These are phyloP conservation scores for Xiphophorus maculatus DNA, from an alignment of 2,113 vertebrate species.

Conservation along the genomic window DNA sequence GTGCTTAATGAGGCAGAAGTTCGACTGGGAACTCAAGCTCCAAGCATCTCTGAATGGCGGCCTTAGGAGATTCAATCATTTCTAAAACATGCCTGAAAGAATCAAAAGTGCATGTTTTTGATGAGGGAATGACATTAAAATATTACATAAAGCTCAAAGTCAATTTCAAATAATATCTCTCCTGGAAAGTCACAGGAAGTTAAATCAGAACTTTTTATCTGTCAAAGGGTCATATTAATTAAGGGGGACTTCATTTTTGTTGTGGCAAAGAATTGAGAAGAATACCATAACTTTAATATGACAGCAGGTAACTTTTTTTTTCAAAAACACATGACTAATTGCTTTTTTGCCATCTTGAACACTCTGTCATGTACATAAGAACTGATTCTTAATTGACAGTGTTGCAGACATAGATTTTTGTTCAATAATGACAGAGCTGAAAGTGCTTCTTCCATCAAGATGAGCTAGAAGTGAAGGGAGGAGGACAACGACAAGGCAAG, in stretches of 20 bases:
- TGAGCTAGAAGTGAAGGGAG: slow-evolving; percentile 4
- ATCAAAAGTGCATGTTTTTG: too few relatives aligned
- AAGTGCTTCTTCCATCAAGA: slow-evolving; percentile 24
- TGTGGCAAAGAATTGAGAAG: slow-evolving; percentile 13
- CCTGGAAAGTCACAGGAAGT: not conserved
- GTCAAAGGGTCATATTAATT: slow-evolving; percentile 37
- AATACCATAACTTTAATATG: slow-evolving; percentile 32
- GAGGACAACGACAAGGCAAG: slow-evolving; percentile 32
- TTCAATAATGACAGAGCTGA: slow-evolving; percentile 4
- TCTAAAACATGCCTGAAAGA: too few relatives aligned
- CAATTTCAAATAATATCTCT: too few relatives aligned
- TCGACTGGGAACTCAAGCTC: too few relatives aligned
- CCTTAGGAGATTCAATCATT: too few relatives aligned
- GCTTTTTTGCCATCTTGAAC: slow-evolving; percentile 23
- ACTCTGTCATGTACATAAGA: not conserved
- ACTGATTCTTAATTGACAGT: not conserved
- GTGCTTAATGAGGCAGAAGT: too few relatives aligned
- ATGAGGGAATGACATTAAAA: too few relatives aligned
- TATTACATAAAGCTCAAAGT: too few relatives aligned
- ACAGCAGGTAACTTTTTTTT: slow-evolving; percentile 20
- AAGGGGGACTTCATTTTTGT: slow-evolving; percentile 18
- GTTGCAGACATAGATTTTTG: not conserved
- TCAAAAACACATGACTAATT: slow-evolving; percentile 37
- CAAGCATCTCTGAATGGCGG: too few relatives aligned
- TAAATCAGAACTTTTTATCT: not conserved